These are phyloP conservation scores for Lepidocyrtinus sp. DNA, from an alignment of 2,888 invertebrate species.

Conservation along the genomic window DNA sequence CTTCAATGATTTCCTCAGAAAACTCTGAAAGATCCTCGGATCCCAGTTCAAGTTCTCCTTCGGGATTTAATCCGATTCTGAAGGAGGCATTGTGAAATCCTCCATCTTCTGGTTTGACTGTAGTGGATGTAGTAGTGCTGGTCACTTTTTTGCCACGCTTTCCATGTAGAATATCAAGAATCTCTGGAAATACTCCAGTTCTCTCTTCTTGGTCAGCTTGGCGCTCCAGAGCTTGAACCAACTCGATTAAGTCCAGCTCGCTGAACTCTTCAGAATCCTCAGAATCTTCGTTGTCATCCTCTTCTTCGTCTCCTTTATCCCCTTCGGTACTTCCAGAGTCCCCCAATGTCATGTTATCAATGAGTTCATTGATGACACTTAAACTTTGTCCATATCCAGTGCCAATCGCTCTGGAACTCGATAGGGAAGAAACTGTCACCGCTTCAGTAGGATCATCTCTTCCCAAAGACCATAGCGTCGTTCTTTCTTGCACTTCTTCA, in stretches of 20 bases:
- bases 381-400: no score
- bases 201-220: conserved; percentile 60
- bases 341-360: not conserved
- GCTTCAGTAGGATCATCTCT: conserved; percentile 3
- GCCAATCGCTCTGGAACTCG: no score
- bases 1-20: conserved; percentile 63
- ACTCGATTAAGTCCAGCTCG: conserved; percentile 54
- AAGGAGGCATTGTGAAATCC: conserved; percentile 11
- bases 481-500: not conserved
- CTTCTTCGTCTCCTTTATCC: not conserved
- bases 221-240: conserved; percentile 57
- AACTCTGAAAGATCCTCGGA: conserved; percentile 52
- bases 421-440: no score
- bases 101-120: not conserved
- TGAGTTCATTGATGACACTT: not conserved
- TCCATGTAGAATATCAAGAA: conserved; percentile 50
- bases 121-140: not conserved
- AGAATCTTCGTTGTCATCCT: conserved; percentile 7
- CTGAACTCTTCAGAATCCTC: conserved; percentile 31
- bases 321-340: no score
- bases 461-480: not conserved
- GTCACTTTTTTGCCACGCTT: not conserved
- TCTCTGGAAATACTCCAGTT: conserved; percentile 42
- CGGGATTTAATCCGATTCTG: conserved; percentile 28
- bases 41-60: conserved; percentile 33